Percentiles rank a stretch among this genome's conserved stretches.
phyloP scores from a whole-genome alignment of 2,797 vertebrate species.

The Menidia menidia region DNA sequence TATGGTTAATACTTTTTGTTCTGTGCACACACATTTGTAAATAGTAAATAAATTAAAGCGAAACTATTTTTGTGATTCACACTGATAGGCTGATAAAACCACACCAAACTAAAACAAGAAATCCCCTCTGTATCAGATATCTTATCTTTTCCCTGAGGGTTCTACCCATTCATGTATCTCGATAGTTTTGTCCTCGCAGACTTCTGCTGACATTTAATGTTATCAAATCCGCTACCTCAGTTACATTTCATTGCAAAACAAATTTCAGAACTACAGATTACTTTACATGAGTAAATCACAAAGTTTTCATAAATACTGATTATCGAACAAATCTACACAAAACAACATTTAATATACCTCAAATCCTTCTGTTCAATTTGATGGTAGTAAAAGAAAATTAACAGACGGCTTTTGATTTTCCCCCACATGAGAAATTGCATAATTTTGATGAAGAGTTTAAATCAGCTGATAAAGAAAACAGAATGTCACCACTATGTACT shows the following conservation, averaged over 20 bases:
- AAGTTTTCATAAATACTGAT: too few relatives aligned
- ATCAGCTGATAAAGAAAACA: neutral
- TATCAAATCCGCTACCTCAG: neutral
- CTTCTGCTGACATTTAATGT: neutral
- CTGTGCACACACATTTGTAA: neutral
- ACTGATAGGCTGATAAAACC: neutral
- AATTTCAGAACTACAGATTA: too few relatives aligned
- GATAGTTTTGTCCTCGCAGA: neutral
- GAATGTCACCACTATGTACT: neutral
- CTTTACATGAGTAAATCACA: too few relatives aligned
- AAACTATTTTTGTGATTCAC: neutral
- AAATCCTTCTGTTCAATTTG: too few relatives aligned
- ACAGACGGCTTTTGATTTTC: too few relatives aligned
- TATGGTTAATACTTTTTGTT: neutral
- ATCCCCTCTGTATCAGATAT: neutral
- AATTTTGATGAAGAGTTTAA: slow-evolving; percentile 3
- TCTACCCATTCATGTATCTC: neutral
- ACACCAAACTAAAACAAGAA: neutral
- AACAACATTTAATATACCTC: too few relatives aligned
- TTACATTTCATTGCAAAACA: neutral
- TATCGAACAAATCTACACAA: too few relatives aligned
- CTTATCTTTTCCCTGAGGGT: neutral
- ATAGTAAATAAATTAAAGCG: neutral
- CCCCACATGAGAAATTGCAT: neutral
- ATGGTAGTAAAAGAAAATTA: too few relatives aligned